Percentiles rank a stretch among this genome's conserved stretches.
These are phyloP conservation scores for Acholoe squamosa DNA, from an alignment of 2,888 invertebrate genomes.

Conservation along the genomic window DNA sequence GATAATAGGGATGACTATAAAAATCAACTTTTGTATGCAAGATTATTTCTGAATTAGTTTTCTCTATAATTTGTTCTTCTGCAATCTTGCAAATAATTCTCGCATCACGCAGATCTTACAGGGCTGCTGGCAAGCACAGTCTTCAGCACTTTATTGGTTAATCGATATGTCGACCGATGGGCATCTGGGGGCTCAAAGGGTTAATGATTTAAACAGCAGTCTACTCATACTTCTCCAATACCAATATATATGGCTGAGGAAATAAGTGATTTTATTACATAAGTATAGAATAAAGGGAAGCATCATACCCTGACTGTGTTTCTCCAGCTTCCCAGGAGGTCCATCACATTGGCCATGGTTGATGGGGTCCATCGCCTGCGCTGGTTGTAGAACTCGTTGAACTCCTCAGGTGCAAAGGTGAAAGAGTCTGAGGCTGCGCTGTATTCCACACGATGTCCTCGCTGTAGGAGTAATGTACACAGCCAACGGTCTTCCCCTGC, in stretches of 20 bases:
- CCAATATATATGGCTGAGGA: background rate
- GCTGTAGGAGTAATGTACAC: slow-evolving; percentile 96
- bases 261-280: background rate
- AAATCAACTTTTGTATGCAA: too few relatives aligned
- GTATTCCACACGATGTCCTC: slow-evolving; percentile 99
- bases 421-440: slow-evolving; percentile 99
- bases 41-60: too few relatives aligned
- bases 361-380: slow-evolving; percentile 98
- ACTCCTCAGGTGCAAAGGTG: slow-evolving; percentile 95
- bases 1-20: too few relatives aligned
- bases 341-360: slow-evolving; percentile 99
- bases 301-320: slow-evolving; percentile 54
- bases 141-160: too few relatives aligned
- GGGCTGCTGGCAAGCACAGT: too few relatives aligned
- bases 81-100: too few relatives aligned
- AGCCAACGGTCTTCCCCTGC: slow-evolving; percentile 98
- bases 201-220: too few relatives aligned
- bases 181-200: too few relatives aligned
- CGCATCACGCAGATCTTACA: too few relatives aligned
- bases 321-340: slow-evolving; percentile 85
- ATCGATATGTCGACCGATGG: too few relatives aligned
- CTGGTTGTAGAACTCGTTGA: slow-evolving; percentile 93
- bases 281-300: background rate
- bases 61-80: too few relatives aligned
- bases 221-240: too few relatives aligned